These are phyloP conservation scores for Harpalus rubripes DNA, from an alignment of 2,888 invertebrate species.

Conservation along the genomic window DNA sequence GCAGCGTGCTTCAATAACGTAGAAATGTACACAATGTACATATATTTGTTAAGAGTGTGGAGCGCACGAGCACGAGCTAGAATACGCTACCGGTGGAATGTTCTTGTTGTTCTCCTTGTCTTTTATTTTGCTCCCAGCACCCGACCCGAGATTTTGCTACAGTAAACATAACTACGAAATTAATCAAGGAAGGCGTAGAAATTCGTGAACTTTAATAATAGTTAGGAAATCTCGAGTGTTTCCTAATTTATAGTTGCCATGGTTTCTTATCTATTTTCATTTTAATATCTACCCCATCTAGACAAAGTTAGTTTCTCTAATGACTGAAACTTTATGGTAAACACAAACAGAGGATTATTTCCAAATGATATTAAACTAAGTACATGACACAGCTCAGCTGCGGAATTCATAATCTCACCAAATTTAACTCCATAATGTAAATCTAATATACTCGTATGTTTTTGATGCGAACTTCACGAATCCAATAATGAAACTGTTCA, in stretches of 20 bases:
- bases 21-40: constrained; percentile 6
- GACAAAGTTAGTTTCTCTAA: constrained; percentile 48
- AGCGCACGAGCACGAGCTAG: neutral
- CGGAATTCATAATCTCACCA: constrained; percentile 24
- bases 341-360: constrained; percentile 52
- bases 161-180: constrained; percentile 35
- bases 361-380: constrained; percentile 48
- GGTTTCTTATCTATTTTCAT: constrained; percentile 49
- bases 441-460: constrained; percentile 43
- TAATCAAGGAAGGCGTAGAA: constrained; percentile 41
- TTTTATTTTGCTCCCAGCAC: constrained; percentile 29
- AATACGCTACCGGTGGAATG: neutral
- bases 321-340: constrained; percentile 43
- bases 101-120: neutral
- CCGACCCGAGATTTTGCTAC: constrained; percentile 36
- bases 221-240: constrained; percentile 19
- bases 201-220: constrained; percentile 48
- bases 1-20: constrained; percentile 11
- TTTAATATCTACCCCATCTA: constrained; percentile 12
- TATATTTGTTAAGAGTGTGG: neutral
- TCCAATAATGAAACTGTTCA: neutral
- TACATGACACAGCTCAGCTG: constrained; percentile 38
- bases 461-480: constrained; percentile 15
- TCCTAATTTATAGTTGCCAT: constrained; percentile 42
- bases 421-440: constrained; percentile 36